These are phyloP conservation scores for Leptosomus discolor DNA, from an alignment of 2,113 vertebrate species.

Conservation along the genomic window DNA sequence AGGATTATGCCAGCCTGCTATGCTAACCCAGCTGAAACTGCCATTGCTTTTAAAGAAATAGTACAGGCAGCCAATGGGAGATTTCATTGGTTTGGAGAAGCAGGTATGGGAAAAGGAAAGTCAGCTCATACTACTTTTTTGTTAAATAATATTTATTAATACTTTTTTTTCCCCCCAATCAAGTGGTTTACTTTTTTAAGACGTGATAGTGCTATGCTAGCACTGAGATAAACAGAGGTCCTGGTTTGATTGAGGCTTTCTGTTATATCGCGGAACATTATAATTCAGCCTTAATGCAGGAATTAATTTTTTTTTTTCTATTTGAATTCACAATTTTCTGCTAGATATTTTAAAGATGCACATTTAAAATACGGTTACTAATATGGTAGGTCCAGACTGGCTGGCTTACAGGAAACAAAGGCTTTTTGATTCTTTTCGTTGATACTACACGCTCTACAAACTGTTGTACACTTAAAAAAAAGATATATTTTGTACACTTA, in stretches of 20 bases:
- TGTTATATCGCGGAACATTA: neutral
- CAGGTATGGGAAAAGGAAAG: slow-evolving; percentile 59
- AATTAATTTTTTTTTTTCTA: neutral
- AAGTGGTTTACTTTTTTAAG: neutral
- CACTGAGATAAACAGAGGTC: neutral
- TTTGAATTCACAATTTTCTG: neutral
- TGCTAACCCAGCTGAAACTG: slow-evolving; percentile 48
- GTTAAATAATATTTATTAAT: neutral
- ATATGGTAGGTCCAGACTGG: neutral
- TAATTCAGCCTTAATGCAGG: neutral
- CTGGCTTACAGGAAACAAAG: neutral
- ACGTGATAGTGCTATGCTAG: neutral
- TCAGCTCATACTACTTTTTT: neutral
- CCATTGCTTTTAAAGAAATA: slow-evolving; percentile 53
- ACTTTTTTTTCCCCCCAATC: too few species aligned
- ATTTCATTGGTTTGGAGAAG: slow-evolving; percentile 84
- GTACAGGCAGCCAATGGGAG: slow-evolving; percentile 63
- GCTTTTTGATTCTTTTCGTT: neutral
- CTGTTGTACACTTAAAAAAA: neutral
- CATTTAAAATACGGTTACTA: neutral
- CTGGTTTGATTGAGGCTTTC: neutral
- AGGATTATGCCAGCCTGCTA: slow-evolving; percentile 37
- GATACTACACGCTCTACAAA: neutral
- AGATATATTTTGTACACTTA: neutral
- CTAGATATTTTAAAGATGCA: neutral